These are phyloP conservation scores for Hemithea aestivaria DNA, from an alignment of 2,888 invertebrate species.

Conservation along the genomic window DNA sequence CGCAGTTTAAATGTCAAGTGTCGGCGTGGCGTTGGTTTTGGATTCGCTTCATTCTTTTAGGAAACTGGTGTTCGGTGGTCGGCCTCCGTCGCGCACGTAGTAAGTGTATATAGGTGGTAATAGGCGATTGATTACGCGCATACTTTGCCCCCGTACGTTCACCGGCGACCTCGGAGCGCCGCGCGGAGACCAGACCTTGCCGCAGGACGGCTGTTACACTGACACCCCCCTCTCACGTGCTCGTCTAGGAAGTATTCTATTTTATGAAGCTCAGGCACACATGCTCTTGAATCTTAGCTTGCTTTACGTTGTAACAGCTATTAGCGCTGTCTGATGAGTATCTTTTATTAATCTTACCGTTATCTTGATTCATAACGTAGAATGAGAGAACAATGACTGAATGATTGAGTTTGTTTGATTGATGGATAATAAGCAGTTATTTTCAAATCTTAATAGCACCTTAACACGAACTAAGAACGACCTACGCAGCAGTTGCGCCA, in stretches of 20 bases:
- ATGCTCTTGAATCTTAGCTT: conserved; percentile 34
- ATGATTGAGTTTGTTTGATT: too few relatives aligned
- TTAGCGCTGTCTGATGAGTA: background rate
- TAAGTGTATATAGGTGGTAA: conserved; percentile 23
- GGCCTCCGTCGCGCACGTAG: conserved; percentile 20
- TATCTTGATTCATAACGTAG: too few relatives aligned
- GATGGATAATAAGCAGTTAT: too few relatives aligned
- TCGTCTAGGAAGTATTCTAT: conserved; percentile 34
- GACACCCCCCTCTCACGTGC: conserved; percentile 30
- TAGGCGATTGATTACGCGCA: conserved; percentile 46
- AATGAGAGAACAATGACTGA: too few relatives aligned
- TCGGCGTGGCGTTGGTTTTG: conserved; percentile 6
- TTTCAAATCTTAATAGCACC: too few relatives aligned
- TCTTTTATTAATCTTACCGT: too few relatives aligned
- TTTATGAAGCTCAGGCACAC: conserved; percentile 16
- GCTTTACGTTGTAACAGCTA: conserved; percentile 1
- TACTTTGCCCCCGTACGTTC: conserved; percentile 61
- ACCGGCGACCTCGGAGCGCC: conserved; percentile 61
- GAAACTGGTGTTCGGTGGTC: conserved; percentile 12
- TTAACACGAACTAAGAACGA: background rate
- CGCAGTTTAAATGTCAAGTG: conserved; percentile 21
- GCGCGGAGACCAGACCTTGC: conserved; percentile 57
- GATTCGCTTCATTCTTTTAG: conserved; percentile 15
- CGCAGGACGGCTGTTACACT: conserved; percentile 45
- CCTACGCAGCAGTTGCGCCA: conserved; percentile 36